A percentile compares a stretch with the other conserved stretches of the same genome.
These are phyloP conservation scores for Phyto melanocephala DNA, from an alignment of 2,888 invertebrate species.

Conservation along the genomic window DNA sequence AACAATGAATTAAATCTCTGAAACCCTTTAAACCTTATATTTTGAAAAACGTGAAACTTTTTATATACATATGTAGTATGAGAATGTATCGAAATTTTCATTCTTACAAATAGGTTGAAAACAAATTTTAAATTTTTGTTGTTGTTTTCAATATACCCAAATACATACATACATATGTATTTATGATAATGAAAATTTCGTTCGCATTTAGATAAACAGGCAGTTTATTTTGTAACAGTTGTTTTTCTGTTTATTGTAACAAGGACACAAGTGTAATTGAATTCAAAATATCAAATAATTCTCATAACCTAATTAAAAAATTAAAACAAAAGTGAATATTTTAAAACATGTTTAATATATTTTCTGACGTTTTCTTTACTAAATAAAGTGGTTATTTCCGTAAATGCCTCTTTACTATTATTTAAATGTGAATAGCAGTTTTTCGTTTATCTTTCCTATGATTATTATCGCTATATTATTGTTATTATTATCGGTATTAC, in stretches of 20 bases:
- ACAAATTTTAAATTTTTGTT: no score
- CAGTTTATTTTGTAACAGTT: background rate
- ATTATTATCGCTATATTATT: slow-evolving; percentile 12
- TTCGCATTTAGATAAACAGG: no score
- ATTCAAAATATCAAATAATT: background rate
- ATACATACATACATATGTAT: no score
- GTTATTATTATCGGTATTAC: background rate
- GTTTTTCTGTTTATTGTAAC: background rate
- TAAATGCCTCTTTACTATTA: slow-evolving; percentile 29
- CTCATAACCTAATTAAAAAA: background rate
- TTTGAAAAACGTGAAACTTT: no score
- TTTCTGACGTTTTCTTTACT: background rate
- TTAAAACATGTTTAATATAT: background rate
- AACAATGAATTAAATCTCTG: no score
- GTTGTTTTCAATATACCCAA: no score
- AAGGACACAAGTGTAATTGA: background rate
- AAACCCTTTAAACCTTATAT: no score
- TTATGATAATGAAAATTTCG: no score
- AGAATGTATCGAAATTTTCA: no score
- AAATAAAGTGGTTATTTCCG: slow-evolving; percentile 57
- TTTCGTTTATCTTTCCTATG: slow-evolving; percentile 38
- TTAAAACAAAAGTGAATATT: background rate
- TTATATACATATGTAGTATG: no score
- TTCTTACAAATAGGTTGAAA: no score
- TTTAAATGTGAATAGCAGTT: slow-evolving; percentile 50